Percentiles rank a stretch among this genome's conserved stretches.
Evolutionary conservation across 2,888 invertebrate species (phyloP).

Genomic region (Theretra japonica): DNA sequence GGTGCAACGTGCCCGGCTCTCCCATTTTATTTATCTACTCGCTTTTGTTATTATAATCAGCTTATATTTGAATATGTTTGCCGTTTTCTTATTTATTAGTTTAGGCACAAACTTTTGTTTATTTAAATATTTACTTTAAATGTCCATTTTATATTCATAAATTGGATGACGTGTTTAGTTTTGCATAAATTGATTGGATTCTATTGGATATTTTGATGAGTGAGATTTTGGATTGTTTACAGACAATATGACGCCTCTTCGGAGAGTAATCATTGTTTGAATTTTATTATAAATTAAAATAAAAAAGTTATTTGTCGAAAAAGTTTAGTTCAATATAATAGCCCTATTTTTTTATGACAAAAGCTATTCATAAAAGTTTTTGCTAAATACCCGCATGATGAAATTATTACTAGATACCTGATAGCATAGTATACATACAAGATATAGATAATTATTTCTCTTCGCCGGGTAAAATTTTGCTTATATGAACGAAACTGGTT

Average conservation of each 20-base stretch:
- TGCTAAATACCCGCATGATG: too few relatives aligned
- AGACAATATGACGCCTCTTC: not conserved
- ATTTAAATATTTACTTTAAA: conserved; percentile 32
- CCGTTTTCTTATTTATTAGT: not conserved
- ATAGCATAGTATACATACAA: too few relatives aligned
- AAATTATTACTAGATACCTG: too few relatives aligned
- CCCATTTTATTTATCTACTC: conserved; percentile 14
- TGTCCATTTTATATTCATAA: conserved; percentile 9
- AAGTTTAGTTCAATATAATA: too few relatives aligned
- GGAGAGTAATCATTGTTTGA: not conserved
- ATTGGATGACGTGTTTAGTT: conserved; percentile 11
- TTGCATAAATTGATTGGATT: conserved; percentile 21
- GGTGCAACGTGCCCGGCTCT: conserved; percentile 46
- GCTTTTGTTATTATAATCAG: conserved; percentile 26
- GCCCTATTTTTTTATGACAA: too few relatives aligned
- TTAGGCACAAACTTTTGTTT: conserved; percentile 29
- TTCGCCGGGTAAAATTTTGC: too few relatives aligned
- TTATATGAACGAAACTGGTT: too few relatives aligned
- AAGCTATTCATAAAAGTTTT: too few relatives aligned
- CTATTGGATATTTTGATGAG: not conserved
- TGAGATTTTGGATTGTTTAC: not conserved
- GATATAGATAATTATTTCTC: too few relatives aligned
- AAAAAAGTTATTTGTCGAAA: too few relatives aligned
- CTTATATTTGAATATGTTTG: conserved; percentile 9
- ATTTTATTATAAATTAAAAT: too few relatives aligned